These are phyloP conservation scores for Fregetta grallaria DNA, from an alignment of 2,113 vertebrate genomes.

Conservation along the genomic window DNA sequence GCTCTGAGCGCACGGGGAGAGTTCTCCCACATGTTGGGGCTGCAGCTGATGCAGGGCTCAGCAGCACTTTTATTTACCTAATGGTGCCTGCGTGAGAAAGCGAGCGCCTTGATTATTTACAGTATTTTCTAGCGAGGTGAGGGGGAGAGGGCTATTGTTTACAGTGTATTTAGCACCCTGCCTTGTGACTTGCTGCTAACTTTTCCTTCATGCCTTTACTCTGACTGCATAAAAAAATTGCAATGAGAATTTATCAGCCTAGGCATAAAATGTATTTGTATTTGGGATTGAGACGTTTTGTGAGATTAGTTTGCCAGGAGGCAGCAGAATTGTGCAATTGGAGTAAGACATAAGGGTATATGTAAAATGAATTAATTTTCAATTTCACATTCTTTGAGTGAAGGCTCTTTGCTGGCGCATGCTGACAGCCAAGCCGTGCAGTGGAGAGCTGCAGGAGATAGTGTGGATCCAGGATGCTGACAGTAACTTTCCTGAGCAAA, in stretches of 20 bases:
- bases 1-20: not conserved
- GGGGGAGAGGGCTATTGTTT: not conserved
- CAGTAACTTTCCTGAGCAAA: constrained; percentile 31
- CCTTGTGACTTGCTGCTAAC: not conserved
- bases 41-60: constrained; percentile 25
- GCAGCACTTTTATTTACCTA: not conserved
- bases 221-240: not conserved
- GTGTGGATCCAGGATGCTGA: not conserved
- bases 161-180: not conserved
- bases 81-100: not conserved
- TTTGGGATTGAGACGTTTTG: not conserved
- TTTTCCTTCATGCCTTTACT: not conserved
- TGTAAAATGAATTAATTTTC: not conserved
- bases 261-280: not conserved
- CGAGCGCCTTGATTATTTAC: not conserved
- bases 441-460: not conserved
- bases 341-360: not conserved
- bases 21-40: constrained; percentile 34
- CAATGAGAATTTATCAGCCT: not conserved
- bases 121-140: not conserved
- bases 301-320: not conserved
- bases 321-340: not conserved
- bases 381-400: not conserved
- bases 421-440: not conserved
- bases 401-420: not conserved